A percentile compares a stretch with the other conserved stretches of the same genome.
Conservation (phyloP, 2,888 invertebrate genomes). For the Sialis lutaria region DNA sequence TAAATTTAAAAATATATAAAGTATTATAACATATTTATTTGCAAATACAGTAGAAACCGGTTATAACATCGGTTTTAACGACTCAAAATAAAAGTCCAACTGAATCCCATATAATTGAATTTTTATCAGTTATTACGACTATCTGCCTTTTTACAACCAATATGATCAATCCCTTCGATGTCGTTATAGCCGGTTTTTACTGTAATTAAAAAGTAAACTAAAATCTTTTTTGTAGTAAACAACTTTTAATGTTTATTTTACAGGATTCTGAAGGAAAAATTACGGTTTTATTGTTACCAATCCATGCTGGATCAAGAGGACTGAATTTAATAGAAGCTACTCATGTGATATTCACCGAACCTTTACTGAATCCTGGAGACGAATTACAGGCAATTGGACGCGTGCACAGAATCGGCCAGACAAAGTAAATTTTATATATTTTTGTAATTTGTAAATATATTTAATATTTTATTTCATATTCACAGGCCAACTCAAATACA, state of each 20-base stretch:
- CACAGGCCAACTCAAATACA: constrained; percentile 46
- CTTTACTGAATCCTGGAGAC: constrained; percentile 51
- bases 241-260: neutral
- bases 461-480: constrained; percentile 10
- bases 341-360: constrained; percentile 59
- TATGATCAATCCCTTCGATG: too few relatives aligned
- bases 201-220: neutral
- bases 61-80: too few relatives aligned
- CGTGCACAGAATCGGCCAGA: constrained; percentile 65
- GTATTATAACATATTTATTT: too few relatives aligned
- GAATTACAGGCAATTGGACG: constrained; percentile 63
- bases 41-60: too few relatives aligned
- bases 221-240: neutral
- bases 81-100: too few relatives aligned
- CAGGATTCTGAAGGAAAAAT: constrained; percentile 25
- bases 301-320: constrained; percentile 55
- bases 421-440: constrained; percentile 26
- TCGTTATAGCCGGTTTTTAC: too few relatives aligned
- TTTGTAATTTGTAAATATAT: constrained; percentile 1
- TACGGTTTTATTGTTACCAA: constrained; percentile 45
- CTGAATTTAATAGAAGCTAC: constrained; percentile 64
- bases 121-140: too few relatives aligned
- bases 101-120: too few relatives aligned
- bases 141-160: too few relatives aligned
- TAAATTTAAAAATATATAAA: too few relatives aligned